Evolutionary conservation across 2,113 vertebrate genomes (phyloP).

Genomic region (Tyto alba): DNA sequence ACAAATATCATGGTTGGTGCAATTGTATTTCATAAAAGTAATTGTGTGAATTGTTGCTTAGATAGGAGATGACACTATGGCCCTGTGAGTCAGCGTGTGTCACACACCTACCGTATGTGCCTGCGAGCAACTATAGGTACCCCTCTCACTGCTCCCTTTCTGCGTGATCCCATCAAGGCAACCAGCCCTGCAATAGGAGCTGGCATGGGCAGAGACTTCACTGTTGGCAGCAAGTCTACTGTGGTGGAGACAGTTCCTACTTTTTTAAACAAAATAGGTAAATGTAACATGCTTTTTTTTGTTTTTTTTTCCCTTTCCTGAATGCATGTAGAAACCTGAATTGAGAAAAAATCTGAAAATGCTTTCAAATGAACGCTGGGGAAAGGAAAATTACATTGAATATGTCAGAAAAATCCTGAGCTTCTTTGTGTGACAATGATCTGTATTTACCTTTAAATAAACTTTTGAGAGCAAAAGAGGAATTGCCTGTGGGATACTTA

Average conservation of each 20-base stretch:
- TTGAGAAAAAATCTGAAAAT: not conserved
- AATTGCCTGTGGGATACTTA: not conserved
- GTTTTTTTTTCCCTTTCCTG: not conserved
- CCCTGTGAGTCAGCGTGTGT: not conserved
- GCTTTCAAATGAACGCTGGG: not conserved
- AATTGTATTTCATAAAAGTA: not conserved
- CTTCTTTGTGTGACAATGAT: not conserved
- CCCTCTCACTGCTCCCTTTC: not conserved
- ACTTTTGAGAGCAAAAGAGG: not conserved
- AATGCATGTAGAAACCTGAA: not conserved
- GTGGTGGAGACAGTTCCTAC: not conserved
- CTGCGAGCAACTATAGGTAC: not conserved
- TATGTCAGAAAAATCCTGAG: not conserved
- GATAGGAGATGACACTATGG: not conserved
- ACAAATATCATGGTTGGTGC: not conserved
- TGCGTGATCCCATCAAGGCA: not conserved
- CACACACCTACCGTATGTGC: fast-evolving
- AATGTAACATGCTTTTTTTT: not conserved
- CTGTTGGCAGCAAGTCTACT: not conserved
- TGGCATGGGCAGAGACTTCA: not conserved
- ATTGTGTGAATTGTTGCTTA: not conserved
- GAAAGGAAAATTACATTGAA: not conserved
- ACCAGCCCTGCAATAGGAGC: not conserved
- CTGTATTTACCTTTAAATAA: not conserved
- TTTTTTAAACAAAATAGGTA: not conserved